These are phyloP conservation scores for Pinctada fucata DNA, from an alignment of 2,888 invertebrate species.

Conservation along the genomic window DNA sequence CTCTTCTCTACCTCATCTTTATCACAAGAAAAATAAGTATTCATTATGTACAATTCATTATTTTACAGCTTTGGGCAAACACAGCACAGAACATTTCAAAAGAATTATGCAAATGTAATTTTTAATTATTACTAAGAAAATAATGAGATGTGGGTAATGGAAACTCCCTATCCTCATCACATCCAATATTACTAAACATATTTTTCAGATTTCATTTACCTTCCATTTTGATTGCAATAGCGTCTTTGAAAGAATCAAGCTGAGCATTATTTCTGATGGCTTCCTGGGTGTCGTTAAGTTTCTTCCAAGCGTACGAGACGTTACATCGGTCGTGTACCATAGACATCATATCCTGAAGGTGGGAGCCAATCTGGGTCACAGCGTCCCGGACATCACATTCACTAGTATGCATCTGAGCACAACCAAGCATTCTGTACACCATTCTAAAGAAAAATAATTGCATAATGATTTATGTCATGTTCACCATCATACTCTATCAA, in stretches of 20 bases:
- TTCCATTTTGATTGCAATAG: neutral
- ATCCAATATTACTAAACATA: neutral
- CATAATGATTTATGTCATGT: neutral
- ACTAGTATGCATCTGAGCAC: constrained; percentile 7
- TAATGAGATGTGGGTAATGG: too few species aligned
- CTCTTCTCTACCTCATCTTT: neutral
- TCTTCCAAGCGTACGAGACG: neutral
- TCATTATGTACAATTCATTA: too few species aligned
- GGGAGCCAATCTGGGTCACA: neutral
- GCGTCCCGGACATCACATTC: neutral
- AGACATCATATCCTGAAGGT: neutral
- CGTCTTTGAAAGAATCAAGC: neutral
- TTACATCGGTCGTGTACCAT: constrained; percentile 7
- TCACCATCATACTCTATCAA: neutral
- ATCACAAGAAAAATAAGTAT: too few species aligned
- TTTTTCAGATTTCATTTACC: constrained; percentile 6
- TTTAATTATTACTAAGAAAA: too few species aligned
- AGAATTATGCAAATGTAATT: too few species aligned
- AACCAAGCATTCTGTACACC: constrained; percentile 14
- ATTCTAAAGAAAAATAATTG: constrained; percentile 2
- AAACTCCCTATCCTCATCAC: too few species aligned
- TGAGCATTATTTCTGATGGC: constrained; percentile 1
- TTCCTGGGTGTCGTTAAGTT: neutral
- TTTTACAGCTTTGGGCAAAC: too few species aligned
- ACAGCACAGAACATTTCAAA: too few species aligned